phyloP scores from a whole-genome alignment of 2,113 vertebrate genomes.

The Eolophus roseicapilla region DNA sequence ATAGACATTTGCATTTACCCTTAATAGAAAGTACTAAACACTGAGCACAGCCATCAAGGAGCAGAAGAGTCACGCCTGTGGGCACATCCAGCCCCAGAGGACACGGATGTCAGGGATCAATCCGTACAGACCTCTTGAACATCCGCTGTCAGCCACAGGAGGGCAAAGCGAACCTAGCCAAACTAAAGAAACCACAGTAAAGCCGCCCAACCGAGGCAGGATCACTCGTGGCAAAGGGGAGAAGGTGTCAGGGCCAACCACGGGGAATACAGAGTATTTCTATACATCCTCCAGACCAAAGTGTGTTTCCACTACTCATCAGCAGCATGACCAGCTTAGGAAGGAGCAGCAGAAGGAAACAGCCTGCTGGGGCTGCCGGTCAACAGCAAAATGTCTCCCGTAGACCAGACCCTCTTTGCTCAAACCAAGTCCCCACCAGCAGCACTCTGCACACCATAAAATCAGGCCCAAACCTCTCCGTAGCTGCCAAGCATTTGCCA shows the following conservation, averaged over 20 bases:
- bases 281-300: neutral
- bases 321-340: neutral
- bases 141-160: constrained; percentile 37
- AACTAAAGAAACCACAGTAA: fast-evolving
- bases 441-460: neutral
- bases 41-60: neutral
- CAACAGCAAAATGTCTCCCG: neutral
- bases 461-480: neutral
- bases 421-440: neutral
- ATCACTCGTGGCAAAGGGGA: neutral
- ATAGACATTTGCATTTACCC: neutral
- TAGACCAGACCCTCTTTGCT: neutral
- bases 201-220: neutral
- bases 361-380: fast-evolving
- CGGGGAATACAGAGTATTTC: neutral
- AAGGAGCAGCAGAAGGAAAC: neutral
- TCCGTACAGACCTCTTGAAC: neutral
- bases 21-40: neutral
- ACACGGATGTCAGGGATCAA: neutral
- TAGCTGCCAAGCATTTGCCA: neutral
- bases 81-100: neutral
- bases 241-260: neutral
- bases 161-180: constrained; percentile 11
- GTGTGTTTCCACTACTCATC: fast-evolving
- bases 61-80: neutral